Conservation (phyloP, 2,888 invertebrate genomes). For the Tuberolachnus salignus region DNA sequence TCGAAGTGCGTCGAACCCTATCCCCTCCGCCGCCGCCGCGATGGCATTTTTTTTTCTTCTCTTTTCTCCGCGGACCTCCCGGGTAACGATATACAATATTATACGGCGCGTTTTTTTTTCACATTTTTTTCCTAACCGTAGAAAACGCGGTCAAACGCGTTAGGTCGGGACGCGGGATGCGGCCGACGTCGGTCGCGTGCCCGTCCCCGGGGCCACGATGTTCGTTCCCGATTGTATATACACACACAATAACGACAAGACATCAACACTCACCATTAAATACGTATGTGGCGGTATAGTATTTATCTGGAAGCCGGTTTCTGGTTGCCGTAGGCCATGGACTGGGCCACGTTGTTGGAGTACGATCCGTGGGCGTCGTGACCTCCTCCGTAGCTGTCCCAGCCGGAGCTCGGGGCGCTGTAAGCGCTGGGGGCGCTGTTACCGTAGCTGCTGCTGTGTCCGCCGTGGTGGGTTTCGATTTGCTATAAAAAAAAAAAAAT, state of each 20-base stretch:
- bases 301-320: slow-evolving; percentile 60
- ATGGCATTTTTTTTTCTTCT: too few species aligned
- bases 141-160: slow-evolving; percentile 12
- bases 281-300: slow-evolving; percentile 44
- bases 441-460: slow-evolving; percentile 59
- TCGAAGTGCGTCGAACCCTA: slow-evolving; percentile 18
- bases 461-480: slow-evolving; percentile 59
- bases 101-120: too few species aligned
- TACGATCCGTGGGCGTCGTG: slow-evolving; percentile 64
- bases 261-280: background rate
- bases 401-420: slow-evolving; percentile 60
- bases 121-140: too few species aligned
- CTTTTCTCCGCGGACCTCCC: too few species aligned
- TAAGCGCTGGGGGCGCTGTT: slow-evolving; percentile 59
- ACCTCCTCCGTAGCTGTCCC: slow-evolving; percentile 59
- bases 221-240: too few species aligned
- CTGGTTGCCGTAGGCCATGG: slow-evolving; percentile 66
- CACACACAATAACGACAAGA: too few species aligned
- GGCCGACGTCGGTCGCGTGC: too few species aligned
- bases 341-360: slow-evolving; percentile 66
- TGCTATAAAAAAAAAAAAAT: too few species aligned
- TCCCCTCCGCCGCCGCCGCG: background rate
- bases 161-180: background rate
- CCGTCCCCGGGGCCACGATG: too few species aligned
- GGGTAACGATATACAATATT: too few species aligned